Percentiles rank a stretch among this genome's conserved stretches.
Evolutionary conservation across 2,888 invertebrate genomes (phyloP).

Genomic region (Platynereis dumerilii): DNA sequence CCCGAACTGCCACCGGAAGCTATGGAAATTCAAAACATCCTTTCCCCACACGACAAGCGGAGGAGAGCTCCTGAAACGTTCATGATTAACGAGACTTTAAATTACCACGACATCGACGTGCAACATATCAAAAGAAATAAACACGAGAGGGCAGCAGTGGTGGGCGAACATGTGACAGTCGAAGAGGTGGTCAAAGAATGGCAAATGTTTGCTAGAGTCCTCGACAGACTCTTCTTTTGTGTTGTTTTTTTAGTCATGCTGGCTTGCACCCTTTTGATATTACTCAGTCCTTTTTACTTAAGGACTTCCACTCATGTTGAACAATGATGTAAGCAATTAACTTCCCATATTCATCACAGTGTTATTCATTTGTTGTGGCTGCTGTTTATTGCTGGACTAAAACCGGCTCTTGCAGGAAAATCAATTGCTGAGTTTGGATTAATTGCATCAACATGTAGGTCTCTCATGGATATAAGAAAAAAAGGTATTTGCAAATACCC

Average conservation of each 20-base stretch:
- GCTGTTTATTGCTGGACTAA: too few species aligned
- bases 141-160: neutral
- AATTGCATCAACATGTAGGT: too few species aligned
- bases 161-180: neutral
- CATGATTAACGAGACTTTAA: constrained; percentile 26
- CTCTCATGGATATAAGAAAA: too few species aligned
- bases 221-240: constrained; percentile 35
- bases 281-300: constrained; percentile 33
- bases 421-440: too few species aligned
- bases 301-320: neutral
- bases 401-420: too few species aligned
- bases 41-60: neutral
- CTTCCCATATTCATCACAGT: too few species aligned
- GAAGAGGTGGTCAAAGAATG: constrained; percentile 29
- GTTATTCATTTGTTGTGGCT: too few species aligned
- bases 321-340: too few species aligned
- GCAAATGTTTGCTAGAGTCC: constrained; percentile 33
- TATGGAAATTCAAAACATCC: constrained; percentile 22
- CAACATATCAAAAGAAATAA: neutral
- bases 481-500: too few species aligned
- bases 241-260: constrained; percentile 31
- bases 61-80: constrained; percentile 10
- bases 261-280: constrained; percentile 26
- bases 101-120: constrained; percentile 30
- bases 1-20: constrained; percentile 4